These are phyloP conservation scores for Drosophila meridiana DNA, from an alignment of 2,888 invertebrate species.

Conservation along the genomic window DNA sequence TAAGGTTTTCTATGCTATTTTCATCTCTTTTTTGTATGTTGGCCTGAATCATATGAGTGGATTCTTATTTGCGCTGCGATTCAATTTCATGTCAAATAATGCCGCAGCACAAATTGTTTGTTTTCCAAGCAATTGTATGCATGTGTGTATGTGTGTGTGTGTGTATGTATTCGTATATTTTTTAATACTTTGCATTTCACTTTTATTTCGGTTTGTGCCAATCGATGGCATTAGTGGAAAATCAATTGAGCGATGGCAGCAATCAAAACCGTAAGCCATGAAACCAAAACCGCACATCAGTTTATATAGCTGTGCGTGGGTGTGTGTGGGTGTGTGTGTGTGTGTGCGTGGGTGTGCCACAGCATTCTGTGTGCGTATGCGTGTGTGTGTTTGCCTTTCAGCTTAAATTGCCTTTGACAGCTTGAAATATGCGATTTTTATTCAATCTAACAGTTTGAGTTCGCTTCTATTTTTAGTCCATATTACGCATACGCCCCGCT, in stretches of 20 bases:
- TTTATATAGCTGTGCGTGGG: conserved; percentile 33
- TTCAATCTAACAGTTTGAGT: conserved; percentile 60
- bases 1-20: conserved; percentile 50
- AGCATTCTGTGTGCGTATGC: conserved; percentile 12
- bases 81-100: conserved; percentile 60
- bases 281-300: conserved; percentile 76
- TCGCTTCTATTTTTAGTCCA: conserved; percentile 39
- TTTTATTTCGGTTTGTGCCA: conserved; percentile 67
- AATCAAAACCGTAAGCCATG: conserved; percentile 78
- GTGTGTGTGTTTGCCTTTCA: conserved; percentile 54
- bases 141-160: conserved; percentile 12
- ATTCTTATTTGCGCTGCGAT: conserved; percentile 42
- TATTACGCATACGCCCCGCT: conserved; percentile 30
- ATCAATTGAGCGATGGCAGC: conserved; percentile 80
- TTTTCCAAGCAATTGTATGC: conserved; percentile 21
- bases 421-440: conserved; percentile 68
- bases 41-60: conserved; percentile 33
- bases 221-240: conserved; percentile 77
- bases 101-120: conserved; percentile 67
- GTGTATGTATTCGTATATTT: conserved; percentile 19
- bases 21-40: not conserved
- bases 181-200: conserved; percentile 71
- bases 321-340: conserved; percentile 10
- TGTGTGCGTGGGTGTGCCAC: conserved; percentile 11
- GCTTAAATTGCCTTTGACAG: conserved; percentile 74